phyloP scores from a whole-genome alignment of 2,888 invertebrate species.

The Mythimna albipuncta region DNA sequence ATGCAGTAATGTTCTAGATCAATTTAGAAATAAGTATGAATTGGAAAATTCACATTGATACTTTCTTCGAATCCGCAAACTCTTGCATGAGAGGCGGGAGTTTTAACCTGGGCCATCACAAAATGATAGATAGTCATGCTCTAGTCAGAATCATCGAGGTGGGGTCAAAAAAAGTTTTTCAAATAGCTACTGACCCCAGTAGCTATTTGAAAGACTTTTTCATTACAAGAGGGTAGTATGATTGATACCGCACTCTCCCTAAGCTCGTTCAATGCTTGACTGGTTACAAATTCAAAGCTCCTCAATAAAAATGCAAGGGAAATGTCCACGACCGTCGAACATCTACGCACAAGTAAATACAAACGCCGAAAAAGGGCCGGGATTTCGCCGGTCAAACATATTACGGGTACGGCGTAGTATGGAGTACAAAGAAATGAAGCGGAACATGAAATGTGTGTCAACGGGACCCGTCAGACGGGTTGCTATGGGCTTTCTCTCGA shows the following conservation, averaged over 20 bases:
- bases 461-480: conserved; percentile 83
- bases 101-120: no score
- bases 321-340: not conserved
- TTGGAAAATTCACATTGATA: no score
- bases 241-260: not conserved
- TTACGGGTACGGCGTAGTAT: conserved; percentile 41
- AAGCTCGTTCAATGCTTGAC: conserved; percentile 7
- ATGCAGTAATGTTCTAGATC: no score
- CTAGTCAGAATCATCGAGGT: not conserved
- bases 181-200: no score
- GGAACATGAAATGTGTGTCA: conserved; percentile 77
- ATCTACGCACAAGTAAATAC: conserved; percentile 27
- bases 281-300: conserved; percentile 3
- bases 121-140: no score
- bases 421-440: conserved; percentile 64
- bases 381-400: conserved; percentile 41
- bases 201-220: not conserved
- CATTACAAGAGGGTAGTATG: not conserved
- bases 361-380: conserved; percentile 30
- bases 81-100: no score
- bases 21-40: no score
- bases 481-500: conserved; percentile 76
- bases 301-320: conserved; percentile 12
- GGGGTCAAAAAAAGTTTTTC: no score
- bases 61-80: no score